These are phyloP conservation scores for Mactromeris polynyma DNA, from an alignment of 2,888 invertebrate species.

Conservation along the genomic window DNA sequence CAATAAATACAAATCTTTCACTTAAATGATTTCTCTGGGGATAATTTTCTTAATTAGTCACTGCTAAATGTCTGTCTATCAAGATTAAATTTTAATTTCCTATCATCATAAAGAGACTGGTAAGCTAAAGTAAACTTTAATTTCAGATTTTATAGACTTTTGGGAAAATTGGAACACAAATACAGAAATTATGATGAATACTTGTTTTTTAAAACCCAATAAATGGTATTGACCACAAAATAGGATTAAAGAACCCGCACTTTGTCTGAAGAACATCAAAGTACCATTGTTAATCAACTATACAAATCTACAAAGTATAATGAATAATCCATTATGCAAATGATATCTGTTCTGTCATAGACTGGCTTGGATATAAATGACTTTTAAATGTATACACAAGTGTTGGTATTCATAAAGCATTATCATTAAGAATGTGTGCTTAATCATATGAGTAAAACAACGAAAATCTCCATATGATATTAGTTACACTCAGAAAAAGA, in stretches of 20 bases:
- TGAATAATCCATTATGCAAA: conserved; percentile 54
- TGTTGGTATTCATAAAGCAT: conserved; percentile 19
- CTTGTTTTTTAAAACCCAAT: not conserved
- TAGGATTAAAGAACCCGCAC: not conserved
- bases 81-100: not conserved
- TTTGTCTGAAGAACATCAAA: not conserved
- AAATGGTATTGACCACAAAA: not conserved
- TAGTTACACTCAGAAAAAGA: not conserved
- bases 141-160: not conserved
- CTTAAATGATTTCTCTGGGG: conserved; percentile 3
- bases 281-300: conserved; percentile 2
- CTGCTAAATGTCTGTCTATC: not conserved
- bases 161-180: not conserved
- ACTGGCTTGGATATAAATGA: conserved; percentile 23
- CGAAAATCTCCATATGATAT: not conserved
- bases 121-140: not conserved
- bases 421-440: not conserved
- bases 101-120: not conserved
- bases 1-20: not conserved
- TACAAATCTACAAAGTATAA: conserved; percentile 25
- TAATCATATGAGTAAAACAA: conserved; percentile 17
- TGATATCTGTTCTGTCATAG: conserved; percentile 57
- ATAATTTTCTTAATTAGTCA: not conserved
- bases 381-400: conserved; percentile 27
- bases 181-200: not conserved